Evolutionary conservation across 1,140 invertebrate species (phyloP).

Genomic region (Zaprionus ghesquierei): DNA sequence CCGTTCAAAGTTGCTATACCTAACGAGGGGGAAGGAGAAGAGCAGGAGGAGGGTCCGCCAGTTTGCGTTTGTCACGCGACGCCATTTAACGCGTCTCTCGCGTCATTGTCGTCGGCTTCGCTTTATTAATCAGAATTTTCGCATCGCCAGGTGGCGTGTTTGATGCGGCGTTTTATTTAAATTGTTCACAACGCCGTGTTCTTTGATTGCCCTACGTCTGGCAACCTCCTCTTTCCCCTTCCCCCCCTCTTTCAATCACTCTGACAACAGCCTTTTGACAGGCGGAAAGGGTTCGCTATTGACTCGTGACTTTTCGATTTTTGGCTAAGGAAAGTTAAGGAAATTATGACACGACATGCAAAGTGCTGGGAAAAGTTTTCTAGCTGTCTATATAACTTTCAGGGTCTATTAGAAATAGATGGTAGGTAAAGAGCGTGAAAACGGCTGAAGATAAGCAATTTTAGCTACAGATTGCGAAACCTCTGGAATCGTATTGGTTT

Average conservation of each 20-base stretch:
- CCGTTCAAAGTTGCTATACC: conserved; percentile 57
- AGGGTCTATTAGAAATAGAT: not conserved
- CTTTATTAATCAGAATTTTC: conserved; percentile 66
- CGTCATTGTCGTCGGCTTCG: conserved; percentile 31
- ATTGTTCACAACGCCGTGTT: conserved; percentile 45
- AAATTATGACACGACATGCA: conserved; percentile 41
- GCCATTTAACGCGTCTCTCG: conserved; percentile 54
- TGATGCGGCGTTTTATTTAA: conserved; percentile 54
- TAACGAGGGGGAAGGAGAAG: not conserved
- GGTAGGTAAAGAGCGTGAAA: too few species aligned
- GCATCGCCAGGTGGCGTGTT: conserved; percentile 48
- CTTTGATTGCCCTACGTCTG: conserved; percentile 30
- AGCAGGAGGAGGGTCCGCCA: conserved; percentile 40
- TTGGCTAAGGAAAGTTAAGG: too few species aligned
- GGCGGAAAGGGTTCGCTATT: conserved; percentile 61
- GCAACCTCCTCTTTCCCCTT: not conserved
- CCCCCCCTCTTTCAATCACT: not conserved
- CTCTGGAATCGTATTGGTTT: not conserved
- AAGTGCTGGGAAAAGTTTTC: conserved; percentile 11
- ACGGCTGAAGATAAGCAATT: not conserved
- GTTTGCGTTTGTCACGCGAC: conserved; percentile 76
- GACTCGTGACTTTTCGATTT: conserved; percentile 45
- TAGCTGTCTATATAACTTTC: conserved; percentile 14
- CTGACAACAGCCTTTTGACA: conserved; percentile 45
- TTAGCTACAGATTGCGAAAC: not conserved